These are phyloP conservation scores for pig (Sus scrofa) DNA, from an alignment of 2,113 vertebrate species.

Conservation along the genomic window DNA sequence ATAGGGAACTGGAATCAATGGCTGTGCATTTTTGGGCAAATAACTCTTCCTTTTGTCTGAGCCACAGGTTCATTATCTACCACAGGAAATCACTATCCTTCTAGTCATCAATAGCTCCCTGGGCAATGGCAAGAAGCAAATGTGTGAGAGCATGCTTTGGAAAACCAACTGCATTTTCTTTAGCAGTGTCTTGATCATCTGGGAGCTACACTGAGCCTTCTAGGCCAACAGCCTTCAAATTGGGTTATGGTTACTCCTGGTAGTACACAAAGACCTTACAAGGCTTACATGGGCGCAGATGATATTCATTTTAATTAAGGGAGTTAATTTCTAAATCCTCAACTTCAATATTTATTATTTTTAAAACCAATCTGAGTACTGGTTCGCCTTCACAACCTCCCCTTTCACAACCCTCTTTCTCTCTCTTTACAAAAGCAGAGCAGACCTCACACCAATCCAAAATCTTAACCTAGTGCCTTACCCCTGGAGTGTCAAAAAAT, in stretches of 20 bases:
- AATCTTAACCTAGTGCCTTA: too few species aligned
- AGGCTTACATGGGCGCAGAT: not conserved
- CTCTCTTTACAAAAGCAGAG: too few species aligned
- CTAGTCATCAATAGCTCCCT: not conserved
- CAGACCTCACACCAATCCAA: too few species aligned
- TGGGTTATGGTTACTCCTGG: not conserved
- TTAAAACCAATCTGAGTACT: not conserved
- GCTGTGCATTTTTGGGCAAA: not conserved
- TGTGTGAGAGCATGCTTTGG: not conserved
- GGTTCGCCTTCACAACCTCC: not conserved
- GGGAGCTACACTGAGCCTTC: not conserved
- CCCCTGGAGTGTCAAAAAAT: too few species aligned
- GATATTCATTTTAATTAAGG: too few species aligned
- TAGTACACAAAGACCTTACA: not conserved
- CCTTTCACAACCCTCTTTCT: too few species aligned
- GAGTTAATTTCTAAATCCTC: too few species aligned
- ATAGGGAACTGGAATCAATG: not conserved
- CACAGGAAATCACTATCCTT: not conserved
- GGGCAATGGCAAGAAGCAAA: not conserved
- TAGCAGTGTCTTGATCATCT: not conserved
- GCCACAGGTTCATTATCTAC: not conserved
- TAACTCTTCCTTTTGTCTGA: not conserved
- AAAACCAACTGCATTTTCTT: not conserved
- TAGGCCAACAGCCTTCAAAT: not conserved
- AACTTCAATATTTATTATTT: not conserved